Evolutionary conservation across 2,888 invertebrate genomes (phyloP).

Genomic region (Leptopilina myrica): DNA sequence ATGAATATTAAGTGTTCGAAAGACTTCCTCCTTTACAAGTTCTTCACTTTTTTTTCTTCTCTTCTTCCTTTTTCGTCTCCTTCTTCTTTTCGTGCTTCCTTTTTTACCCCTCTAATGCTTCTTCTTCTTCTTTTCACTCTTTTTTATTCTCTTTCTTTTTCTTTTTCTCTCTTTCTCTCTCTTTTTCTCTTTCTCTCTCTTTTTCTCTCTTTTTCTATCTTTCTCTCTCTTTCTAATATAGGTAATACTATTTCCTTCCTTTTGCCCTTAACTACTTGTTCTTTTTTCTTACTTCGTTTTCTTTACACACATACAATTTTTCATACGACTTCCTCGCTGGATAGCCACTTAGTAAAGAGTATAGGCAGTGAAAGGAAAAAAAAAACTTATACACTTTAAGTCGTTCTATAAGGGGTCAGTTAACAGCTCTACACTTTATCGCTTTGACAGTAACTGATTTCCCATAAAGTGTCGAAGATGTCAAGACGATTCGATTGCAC

Average conservation of each 20-base stretch:
- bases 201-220: too few species aligned
- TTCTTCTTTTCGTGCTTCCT: background rate
- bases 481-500: slow-evolving; percentile 31
- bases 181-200: too few species aligned
- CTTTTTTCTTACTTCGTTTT: slow-evolving; percentile 18
- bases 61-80: background rate
- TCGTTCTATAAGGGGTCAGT: slow-evolving; percentile 31
- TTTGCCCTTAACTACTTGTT: background rate
- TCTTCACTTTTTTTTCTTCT: background rate
- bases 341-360: slow-evolving; percentile 22
- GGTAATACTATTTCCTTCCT: background rate
- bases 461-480: slow-evolving; percentile 26
- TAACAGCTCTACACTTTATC: slow-evolving; percentile 18
- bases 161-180: too few species aligned
- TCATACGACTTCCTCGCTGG: slow-evolving; percentile 14
- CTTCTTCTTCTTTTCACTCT: background rate
- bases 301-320: slow-evolving; percentile 3
- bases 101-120: background rate
- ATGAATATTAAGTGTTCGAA: slow-evolving; percentile 13
- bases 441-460: slow-evolving; percentile 7
- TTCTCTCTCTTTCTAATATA: too few species aligned
- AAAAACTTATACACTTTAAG: slow-evolving; percentile 3
- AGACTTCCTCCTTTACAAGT: background rate
- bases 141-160: too few species aligned
- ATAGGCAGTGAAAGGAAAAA: slow-evolving; percentile 18